Base-by-base conservation (phyloP, 2,797 vertebrate genomes). In the Mycteria americana region DNA sequence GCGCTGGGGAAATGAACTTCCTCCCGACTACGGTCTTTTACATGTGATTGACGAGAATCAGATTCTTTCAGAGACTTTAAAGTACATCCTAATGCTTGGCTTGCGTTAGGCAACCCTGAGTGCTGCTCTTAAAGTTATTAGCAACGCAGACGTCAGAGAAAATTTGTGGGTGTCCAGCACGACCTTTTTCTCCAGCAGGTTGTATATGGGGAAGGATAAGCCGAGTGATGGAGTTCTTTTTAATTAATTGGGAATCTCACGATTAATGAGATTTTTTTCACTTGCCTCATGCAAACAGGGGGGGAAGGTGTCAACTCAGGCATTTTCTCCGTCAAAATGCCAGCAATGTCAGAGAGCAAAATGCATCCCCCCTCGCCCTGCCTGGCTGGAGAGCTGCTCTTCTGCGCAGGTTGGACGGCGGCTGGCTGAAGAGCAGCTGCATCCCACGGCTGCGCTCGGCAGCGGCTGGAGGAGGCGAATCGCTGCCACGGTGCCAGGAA, bases 321-420 rank as follows among this genome's bases (percentile, higher is more conserved):
- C 3, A 3, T 79, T 35, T 56, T 10, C 57, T 45, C 28, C 28
- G 28, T 19, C 53, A n/a, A 41, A 68, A 46, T 2, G n/a, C 25
- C 46, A 39, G 28, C 4, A 7, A 25, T 2, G 18, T n/a, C 67
- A 45, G 63, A 9, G 15, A 43, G 56, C 35, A 51, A 18, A 41
- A 39, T 0, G 18, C 46, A 39, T 4, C 78, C 54, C 33, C 23
- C 28, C 69, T 24, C 3, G 2, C 46, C 28, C 54, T 22, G 39
- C 41, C 46, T 10, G 69, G 60, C 30, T 2, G 11, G 6, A 15
- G 85, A 10, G 43, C 45, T 21, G 86, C 69, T 39, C 50, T 10
- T 3, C 45, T 3, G 50, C 19, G 0, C 30, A 1, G 18, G 50
- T 13, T 8, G 19, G 10, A 10, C 4, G 39, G 5, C 51, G 5